Evolutionary conservation across 64 coral and sea anemone species (phyloP).

Genomic region (Montipora sp.): DNA sequence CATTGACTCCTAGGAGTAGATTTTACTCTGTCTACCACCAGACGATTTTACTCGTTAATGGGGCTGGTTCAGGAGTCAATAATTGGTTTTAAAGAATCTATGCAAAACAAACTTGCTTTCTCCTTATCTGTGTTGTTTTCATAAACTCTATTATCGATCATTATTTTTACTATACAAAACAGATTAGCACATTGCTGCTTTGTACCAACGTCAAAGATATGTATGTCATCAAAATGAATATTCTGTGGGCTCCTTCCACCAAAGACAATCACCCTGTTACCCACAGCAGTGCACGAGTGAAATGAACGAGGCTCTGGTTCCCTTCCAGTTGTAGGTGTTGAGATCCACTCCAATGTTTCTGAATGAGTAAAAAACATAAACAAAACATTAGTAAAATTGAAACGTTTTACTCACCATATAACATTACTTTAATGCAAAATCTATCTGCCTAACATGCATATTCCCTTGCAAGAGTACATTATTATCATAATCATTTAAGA

Average conservation of each 20-base stretch:
- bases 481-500: too few relatives aligned
- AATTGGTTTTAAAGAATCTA: too few relatives aligned
- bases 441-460: neutral
- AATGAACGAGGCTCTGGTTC: constrained; percentile 87
- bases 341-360: constrained; percentile 80
- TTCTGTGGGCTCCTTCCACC: constrained; percentile 79
- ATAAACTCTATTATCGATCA: too few relatives aligned
- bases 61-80: too few relatives aligned
- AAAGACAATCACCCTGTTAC: constrained; percentile 70
- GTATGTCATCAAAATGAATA: constrained; percentile 83
- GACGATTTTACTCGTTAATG: too few relatives aligned
- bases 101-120: too few relatives aligned
- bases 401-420: neutral
- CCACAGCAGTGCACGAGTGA: constrained; percentile 74
- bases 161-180: neutral
- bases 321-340: constrained; percentile 46
- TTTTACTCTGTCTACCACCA: too few relatives aligned
- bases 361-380: neutral
- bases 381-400: too few relatives aligned
- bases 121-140: too few relatives aligned
- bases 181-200: neutral
- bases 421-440: neutral
- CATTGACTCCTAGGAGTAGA: too few relatives aligned
- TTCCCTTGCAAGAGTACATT: too few relatives aligned
- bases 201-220: constrained; percentile 82